phyloP scores from a whole-genome alignment of 2,113 vertebrate species.

The Craseonycteris thonglongyai region DNA sequence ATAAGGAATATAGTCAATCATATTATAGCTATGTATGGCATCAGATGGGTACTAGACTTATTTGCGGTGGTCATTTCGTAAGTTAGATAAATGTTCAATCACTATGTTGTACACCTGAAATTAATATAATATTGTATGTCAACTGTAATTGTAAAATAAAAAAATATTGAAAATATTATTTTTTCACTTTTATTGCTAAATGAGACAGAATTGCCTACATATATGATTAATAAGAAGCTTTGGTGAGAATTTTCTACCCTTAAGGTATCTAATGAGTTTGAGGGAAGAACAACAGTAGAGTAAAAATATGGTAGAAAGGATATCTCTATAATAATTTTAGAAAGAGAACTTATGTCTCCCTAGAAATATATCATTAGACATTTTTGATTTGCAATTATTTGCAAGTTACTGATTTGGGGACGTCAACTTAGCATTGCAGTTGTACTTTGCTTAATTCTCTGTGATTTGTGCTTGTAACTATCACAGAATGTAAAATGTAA shows the following conservation, averaged over 20 bases:
- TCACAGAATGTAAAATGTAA: neutral
- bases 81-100: too few relatives aligned
- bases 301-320: neutral
- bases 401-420: neutral
- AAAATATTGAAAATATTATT: too few relatives aligned
- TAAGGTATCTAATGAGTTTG: neutral
- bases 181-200: neutral
- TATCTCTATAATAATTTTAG: neutral
- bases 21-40: too few relatives aligned
- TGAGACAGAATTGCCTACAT: neutral
- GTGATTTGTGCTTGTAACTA: neutral
- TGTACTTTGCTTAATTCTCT: neutral
- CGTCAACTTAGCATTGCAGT: neutral
- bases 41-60: too few relatives aligned
- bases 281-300: neutral
- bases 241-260: neutral
- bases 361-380: slow-evolving; percentile 41
- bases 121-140: too few relatives aligned
- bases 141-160: too few relatives aligned
- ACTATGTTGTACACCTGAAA: too few relatives aligned
- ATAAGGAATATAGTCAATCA: too few relatives aligned
- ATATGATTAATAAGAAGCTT: neutral
- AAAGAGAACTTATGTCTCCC: slow-evolving; percentile 5
- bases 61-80: too few relatives aligned
- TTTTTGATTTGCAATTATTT: slow-evolving; percentile 31